These are phyloP conservation scores for Saguinus midas DNA, from an alignment of 2,113 vertebrate genomes.

Conservation along the genomic window DNA sequence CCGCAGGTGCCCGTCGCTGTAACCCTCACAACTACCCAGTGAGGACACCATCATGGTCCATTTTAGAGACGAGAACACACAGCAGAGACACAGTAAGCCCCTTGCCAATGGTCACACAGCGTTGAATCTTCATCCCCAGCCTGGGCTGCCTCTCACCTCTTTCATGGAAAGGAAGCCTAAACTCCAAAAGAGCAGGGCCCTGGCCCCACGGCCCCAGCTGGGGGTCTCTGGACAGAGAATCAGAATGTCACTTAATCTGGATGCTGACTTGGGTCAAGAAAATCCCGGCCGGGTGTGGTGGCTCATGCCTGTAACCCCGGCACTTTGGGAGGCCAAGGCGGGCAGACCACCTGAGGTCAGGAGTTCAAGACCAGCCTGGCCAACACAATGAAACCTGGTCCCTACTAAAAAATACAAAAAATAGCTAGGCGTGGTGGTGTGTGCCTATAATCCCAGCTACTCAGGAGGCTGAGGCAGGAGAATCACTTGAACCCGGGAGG, in stretches of 20 bases:
- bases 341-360: too few species aligned
- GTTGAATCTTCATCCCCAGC: neutral
- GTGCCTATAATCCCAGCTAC: too few species aligned
- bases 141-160: neutral
- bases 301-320: too few species aligned
- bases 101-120: neutral
- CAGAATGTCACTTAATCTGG: neutral
- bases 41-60: accelerated
- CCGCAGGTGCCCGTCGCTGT: accelerated
- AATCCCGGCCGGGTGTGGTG: too few species aligned
- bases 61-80: neutral
- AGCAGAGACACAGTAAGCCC: neutral
- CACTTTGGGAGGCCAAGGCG: too few species aligned
- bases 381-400: too few species aligned
- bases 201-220: neutral
- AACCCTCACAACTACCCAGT: neutral
- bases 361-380: too few species aligned
- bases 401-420: too few species aligned
- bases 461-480: too few species aligned
- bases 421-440: too few species aligned
- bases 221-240: neutral
- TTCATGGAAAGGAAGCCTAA: neutral
- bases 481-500: too few species aligned
- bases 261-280: neutral
- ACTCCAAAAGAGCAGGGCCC: neutral